A percentile compares a stretch with the other conserved stretches of the same genome.
Evolutionary conservation across 2,888 invertebrate genomes (phyloP).

Genomic region (Drosophila neonasuta): DNA sequence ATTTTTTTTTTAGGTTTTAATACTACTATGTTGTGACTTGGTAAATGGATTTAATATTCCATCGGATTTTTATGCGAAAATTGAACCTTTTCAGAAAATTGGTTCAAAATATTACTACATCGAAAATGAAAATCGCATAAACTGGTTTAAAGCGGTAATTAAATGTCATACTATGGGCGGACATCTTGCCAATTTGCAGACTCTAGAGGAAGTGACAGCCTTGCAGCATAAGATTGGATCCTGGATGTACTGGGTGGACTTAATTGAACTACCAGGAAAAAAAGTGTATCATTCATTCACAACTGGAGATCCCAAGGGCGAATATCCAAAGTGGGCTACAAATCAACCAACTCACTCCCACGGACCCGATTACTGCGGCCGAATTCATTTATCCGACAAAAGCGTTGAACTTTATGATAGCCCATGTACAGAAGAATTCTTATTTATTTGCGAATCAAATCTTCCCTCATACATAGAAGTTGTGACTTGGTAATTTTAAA

Average conservation of each 20-base stretch:
- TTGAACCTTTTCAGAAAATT: background rate
- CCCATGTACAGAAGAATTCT: background rate
- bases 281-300: background rate
- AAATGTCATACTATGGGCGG: background rate
- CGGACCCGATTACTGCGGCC: background rate
- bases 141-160: background rate
- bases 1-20: background rate
- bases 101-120: background rate
- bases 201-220: background rate
- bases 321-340: background rate
- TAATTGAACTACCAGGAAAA: background rate
- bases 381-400: background rate
- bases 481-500: background rate
- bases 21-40: too few species aligned
- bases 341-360: background rate
- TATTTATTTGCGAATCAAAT: background rate
- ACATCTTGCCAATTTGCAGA: background rate
- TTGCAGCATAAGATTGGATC: background rate
- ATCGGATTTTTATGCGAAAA: background rate
- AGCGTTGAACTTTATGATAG: background rate
- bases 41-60: background rate
- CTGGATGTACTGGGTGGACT: background rate
- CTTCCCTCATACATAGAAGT: background rate
- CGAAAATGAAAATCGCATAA: background rate
- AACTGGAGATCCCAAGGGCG: background rate